phyloP scores from a whole-genome alignment of 2,797 vertebrate species.

The Aphelocoma californica region DNA sequence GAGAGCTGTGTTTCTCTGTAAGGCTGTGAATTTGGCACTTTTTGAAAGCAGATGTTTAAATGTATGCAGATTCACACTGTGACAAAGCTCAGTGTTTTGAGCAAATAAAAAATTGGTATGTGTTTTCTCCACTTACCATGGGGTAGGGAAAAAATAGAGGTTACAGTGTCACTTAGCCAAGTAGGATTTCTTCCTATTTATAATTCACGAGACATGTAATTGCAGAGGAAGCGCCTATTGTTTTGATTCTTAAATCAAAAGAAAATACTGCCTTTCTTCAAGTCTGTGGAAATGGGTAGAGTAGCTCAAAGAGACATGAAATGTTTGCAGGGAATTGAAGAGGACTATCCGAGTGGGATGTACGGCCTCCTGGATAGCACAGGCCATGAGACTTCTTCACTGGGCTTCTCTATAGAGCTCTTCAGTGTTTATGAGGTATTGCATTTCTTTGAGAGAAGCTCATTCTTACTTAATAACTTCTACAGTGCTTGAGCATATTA shows the following conservation, averaged over 20 bases:
- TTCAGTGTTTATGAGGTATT: neutral
- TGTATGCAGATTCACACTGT: neutral
- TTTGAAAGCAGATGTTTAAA: constrained; percentile 16
- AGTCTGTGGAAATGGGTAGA: neutral
- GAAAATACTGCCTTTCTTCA: neutral
- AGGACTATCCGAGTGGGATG: neutral
- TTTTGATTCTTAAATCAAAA: neutral
- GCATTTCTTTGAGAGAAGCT: neutral
- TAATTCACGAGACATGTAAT: neutral
- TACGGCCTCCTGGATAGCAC: neutral
- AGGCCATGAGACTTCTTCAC: neutral
- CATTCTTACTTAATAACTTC: neutral
- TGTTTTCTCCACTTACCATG: neutral
- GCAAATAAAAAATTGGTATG: neutral
- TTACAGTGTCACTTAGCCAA: neutral
- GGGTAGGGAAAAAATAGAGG: neutral
- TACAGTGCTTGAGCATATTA: neutral
- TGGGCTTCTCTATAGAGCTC: neutral
- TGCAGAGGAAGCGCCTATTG: neutral
- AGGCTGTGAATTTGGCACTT: neutral
- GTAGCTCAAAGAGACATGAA: neutral
- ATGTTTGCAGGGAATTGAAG: neutral
- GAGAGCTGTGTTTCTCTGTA: neutral
- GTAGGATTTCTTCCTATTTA: neutral
- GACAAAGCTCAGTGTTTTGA: neutral